Evolutionary conservation across 2,113 vertebrate genomes (phyloP).

Genomic region (Galbula dea): DNA sequence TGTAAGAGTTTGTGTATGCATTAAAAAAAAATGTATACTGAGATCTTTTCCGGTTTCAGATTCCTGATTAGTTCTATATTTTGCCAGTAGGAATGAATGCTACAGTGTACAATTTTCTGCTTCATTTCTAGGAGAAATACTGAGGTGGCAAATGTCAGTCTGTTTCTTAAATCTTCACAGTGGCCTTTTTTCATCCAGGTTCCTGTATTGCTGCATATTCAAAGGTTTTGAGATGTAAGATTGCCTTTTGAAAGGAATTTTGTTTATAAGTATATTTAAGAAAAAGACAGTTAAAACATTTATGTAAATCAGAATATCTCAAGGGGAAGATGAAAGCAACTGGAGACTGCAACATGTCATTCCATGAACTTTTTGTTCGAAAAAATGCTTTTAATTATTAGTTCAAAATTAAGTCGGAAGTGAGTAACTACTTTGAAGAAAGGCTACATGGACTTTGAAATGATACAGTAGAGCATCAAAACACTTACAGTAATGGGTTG

Average conservation of each 20-base stretch:
- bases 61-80: slow-evolving; percentile 21
- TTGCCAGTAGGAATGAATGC: not conserved
- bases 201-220: slow-evolving; percentile 27
- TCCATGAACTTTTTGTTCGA: slow-evolving; percentile 32
- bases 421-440: slow-evolving; percentile 26
- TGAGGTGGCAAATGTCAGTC: slow-evolving; percentile 27
- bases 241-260: slow-evolving; percentile 26
- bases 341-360: slow-evolving; percentile 2
- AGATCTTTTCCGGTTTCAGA: not conserved
- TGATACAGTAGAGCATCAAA: not conserved
- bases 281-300: slow-evolving; percentile 53
- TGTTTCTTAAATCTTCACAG: slow-evolving; percentile 55
- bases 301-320: slow-evolving; percentile 65
- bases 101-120: not conserved
- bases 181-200: slow-evolving; percentile 16
- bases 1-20: not conserved
- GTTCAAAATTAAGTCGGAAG: slow-evolving; percentile 49
- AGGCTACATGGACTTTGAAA: slow-evolving; percentile 18
- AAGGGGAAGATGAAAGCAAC: slow-evolving; percentile 59
- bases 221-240: slow-evolving; percentile 20
- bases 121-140: slow-evolving; percentile 42
- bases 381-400: slow-evolving; percentile 38
- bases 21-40: not conserved
- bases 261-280: not conserved
- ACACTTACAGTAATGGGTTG: not conserved